Evolutionary conservation across 1,140 invertebrate genomes (phyloP).

Genomic region (Papilio xuthus): DNA sequence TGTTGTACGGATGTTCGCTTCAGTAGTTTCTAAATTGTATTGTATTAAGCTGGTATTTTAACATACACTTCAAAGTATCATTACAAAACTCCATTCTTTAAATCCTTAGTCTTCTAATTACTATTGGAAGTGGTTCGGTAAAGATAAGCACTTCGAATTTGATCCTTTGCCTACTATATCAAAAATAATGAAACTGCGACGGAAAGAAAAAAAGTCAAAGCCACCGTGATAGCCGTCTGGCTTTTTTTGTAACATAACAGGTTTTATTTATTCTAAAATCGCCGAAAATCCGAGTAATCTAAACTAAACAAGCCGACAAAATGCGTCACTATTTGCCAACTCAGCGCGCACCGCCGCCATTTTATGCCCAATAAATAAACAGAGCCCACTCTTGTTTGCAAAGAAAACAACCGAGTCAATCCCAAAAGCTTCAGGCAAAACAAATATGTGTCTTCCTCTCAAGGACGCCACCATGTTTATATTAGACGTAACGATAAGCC

Average conservation of each 20-base stretch:
- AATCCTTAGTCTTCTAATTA: no score
- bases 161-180: neutral
- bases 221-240: neutral
- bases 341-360: conserved; percentile 43
- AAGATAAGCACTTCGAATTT: neutral
- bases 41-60: neutral
- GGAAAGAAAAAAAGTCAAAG: neutral
- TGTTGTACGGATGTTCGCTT: neutral
- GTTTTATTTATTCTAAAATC: conserved; percentile 51
- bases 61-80: no score
- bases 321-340: conserved; percentile 48
- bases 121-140: no score
- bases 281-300: conserved; percentile 58
- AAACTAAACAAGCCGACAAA: conserved; percentile 49
- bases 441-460: conserved; percentile 70
- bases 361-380: conserved; percentile 57
- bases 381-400: conserved; percentile 61
- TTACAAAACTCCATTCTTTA: neutral
- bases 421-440: conserved; percentile 64
- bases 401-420: conserved; percentile 70
- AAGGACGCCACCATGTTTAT: conserved; percentile 54
- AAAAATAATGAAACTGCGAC: conserved; percentile 14
- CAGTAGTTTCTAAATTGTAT: neutral
- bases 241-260: conserved; percentile 39
- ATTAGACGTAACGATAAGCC: conserved; percentile 40